Conservation (phyloP, 2,113 vertebrate species). For the Dromiciops gliroides region DNA sequence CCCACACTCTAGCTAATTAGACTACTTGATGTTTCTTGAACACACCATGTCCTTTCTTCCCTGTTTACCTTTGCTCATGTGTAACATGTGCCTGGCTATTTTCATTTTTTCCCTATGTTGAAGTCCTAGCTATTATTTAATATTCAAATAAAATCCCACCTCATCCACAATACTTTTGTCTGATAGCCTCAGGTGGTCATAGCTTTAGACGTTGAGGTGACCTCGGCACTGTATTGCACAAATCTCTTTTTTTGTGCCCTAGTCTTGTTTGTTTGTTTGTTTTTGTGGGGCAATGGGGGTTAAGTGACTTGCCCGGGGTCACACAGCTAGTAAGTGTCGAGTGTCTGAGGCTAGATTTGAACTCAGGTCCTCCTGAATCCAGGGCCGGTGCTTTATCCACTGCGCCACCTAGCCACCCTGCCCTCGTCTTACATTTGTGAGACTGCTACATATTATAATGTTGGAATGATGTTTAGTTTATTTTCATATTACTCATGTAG, state of each 20-base stretch:
- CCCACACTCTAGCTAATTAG: background rate
- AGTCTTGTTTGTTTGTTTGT: too few relatives aligned
- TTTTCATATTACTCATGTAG: background rate
- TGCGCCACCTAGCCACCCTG: too few relatives aligned
- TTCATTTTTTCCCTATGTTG: background rate
- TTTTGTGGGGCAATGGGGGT: too few relatives aligned
- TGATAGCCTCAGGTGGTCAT: background rate
- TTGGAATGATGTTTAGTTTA: conserved; percentile 33
- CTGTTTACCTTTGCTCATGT: background rate
- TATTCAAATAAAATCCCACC: background rate
- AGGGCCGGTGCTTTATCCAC: too few relatives aligned
- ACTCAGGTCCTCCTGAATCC: too few relatives aligned
- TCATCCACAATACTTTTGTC: background rate
- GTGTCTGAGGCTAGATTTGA: too few relatives aligned
- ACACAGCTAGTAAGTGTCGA: too few relatives aligned
- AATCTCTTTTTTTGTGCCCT: background rate
- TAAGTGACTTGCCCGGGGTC: too few relatives aligned
- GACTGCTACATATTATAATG: background rate
- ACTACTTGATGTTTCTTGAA: background rate
- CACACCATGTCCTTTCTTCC: background rate
- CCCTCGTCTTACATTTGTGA: conserved; percentile 12
- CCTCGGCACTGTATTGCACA: background rate
- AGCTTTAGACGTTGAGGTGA: background rate
- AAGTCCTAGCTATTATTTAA: background rate
- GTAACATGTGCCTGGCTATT: background rate